Evolutionary conservation across 2,113 vertebrate genomes (phyloP), one percentile per base, ranked within the genome.

Genomic region (Lucifuga dentata): DNA sequence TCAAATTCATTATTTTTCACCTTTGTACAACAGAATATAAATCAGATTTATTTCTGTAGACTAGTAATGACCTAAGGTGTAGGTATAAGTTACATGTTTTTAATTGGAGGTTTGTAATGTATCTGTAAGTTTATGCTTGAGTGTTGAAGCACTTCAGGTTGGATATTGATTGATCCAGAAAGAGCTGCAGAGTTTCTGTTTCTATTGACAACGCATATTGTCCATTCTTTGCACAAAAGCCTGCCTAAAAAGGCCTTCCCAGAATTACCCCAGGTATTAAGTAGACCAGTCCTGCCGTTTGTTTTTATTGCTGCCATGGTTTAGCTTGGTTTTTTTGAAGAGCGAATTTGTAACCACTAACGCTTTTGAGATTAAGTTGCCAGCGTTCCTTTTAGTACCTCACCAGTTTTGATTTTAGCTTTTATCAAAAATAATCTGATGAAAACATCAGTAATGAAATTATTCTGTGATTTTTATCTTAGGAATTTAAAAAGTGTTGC

Each of bases 221-320:
- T 16, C 13, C 10, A 38, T 48, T 35, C 13, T 48, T 65, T 61
- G 39, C 39, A 44, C 70, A 60, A 39, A 26, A 10, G 23, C 39
- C 23, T 26, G 16, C 20, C 11, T 41, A 62, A 61, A 29, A 15
- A 29, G 61, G 15, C 50, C 45, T 58, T 57, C 52, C 12, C 12
- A 33, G 23, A 62, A 45, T 17, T 11, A 5, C 16, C 19, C 33
- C 7, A 49, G 24, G 59, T 49, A 29, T 56, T 57, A 11, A 38
- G 5, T 44, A 29, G 11, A 36, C 21, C 36, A 50, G 19, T 23
- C 55, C 33, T 61, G 43, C 16, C 44, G 41, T 45, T 57, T 66
- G 35, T 60, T 69, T 63, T 60, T 38, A 39, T 36, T 20, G 52
- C 4, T 56, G 5, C 66, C 36, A 44, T 48, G 36, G 74, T 79